These are phyloP conservation scores for Taxidea taxus DNA, from an alignment of 2,113 vertebrate genomes.

Conservation along the genomic window DNA sequence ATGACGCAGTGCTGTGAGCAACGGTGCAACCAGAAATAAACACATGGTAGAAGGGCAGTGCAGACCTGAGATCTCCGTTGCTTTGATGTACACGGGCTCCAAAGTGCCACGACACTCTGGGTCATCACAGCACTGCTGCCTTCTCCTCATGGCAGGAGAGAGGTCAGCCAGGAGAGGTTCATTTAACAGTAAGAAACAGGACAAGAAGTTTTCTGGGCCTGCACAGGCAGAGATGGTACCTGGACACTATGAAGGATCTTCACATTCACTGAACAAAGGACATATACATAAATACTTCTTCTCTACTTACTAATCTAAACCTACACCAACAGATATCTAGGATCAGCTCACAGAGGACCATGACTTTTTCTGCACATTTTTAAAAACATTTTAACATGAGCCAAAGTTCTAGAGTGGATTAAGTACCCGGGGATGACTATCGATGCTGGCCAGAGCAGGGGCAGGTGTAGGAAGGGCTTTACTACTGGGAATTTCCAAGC, in stretches of 20 bases:
- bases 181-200: too few species aligned
- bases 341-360: not conserved
- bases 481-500: not conserved
- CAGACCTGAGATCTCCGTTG: fast-evolving
- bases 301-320: not conserved
- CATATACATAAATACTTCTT: not conserved
- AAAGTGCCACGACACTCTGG: fast-evolving
- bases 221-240: not conserved
- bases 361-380: not conserved
- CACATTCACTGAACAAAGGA: not conserved
- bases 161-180: too few species aligned
- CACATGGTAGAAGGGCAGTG: not conserved
- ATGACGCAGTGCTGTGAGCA: fast-evolving
- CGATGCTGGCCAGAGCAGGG: not conserved
- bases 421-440: not conserved
- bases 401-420: not conserved
- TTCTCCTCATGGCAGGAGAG: not conserved
- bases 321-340: too few species aligned
- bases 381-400: not conserved
- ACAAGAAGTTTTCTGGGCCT: not conserved
- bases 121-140: fast-evolving
- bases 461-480: not conserved
- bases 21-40: not conserved
- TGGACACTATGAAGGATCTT: not conserved
- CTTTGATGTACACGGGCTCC: not conserved